phyloP scores from a whole-genome alignment of 37 sponge, comb jelly and placozoan genomes.

The Ephydatia muelleri region DNA sequence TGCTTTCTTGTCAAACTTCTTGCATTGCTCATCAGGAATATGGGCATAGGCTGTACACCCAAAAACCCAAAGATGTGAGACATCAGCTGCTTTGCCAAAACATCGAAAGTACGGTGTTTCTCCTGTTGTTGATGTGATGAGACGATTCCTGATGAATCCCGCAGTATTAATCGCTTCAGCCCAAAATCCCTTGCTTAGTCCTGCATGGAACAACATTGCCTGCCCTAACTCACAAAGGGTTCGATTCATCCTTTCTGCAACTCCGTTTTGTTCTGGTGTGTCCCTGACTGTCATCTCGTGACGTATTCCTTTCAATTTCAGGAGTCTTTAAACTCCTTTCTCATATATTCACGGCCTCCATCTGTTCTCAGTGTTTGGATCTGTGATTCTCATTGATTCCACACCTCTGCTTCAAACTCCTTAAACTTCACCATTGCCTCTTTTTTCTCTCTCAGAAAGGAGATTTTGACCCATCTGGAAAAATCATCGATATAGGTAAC shows the following conservation, averaged over 20 bases:
- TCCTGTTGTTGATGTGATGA: constrained; percentile 35
- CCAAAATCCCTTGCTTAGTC: constrained; percentile 39
- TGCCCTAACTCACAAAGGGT: constrained; percentile 53
- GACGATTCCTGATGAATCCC: constrained; percentile 40
- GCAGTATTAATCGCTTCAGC: constrained; percentile 52
- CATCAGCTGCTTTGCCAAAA: constrained; percentile 45
- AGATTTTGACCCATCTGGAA: constrained; percentile 54
- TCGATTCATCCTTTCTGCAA: constrained; percentile 59
- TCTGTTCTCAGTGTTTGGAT: constrained; percentile 46
- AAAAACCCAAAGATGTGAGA: constrained; percentile 49
- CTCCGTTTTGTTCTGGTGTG: constrained; percentile 68
- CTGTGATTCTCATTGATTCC: constrained; percentile 24
- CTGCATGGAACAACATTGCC: constrained; percentile 60
- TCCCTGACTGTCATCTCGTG: constrained; percentile 54
- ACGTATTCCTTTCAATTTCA: constrained; percentile 48
- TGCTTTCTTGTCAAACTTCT: constrained; percentile 23
- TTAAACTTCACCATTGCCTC: constrained; percentile 58
- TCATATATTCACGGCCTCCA: constrained; percentile 61
- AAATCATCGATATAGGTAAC: constrained; percentile 70
- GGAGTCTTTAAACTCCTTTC: constrained; percentile 43
- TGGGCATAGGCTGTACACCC: constrained; percentile 66
- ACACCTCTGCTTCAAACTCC: constrained; percentile 58
- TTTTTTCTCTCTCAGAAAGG: constrained; percentile 48
- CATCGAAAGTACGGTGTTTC: constrained; percentile 49
- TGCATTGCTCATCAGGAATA: constrained; percentile 26